Evolutionary conservation across 2,888 invertebrate species (phyloP).

Genomic region (Caenorhabditis auriculariae): DNA sequence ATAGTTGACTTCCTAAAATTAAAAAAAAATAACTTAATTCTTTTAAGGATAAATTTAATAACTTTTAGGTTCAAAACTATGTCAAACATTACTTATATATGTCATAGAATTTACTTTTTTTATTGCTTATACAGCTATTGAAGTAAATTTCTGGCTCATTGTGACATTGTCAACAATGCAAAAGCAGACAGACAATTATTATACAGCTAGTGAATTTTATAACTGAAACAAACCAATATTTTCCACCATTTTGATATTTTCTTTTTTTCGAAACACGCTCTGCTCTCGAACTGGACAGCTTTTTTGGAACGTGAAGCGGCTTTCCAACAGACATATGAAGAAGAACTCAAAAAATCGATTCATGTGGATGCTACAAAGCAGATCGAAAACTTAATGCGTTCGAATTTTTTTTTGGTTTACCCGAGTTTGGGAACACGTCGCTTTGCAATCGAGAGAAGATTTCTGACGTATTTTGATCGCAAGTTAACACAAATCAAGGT

Average conservation of each 20-base stretch:
- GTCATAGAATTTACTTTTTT: too few relatives aligned
- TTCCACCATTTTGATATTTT: conserved; percentile 22
- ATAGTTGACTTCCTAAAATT: too few relatives aligned
- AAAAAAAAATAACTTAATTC: too few relatives aligned
- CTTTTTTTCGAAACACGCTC: conserved; percentile 22
- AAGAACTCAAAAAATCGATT: conserved; percentile 20
- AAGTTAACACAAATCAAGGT: conserved; percentile 20
- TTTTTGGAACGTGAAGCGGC: conserved; percentile 20
- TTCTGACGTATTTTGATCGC: conserved; percentile 18
- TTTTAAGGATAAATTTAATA: too few relatives aligned
- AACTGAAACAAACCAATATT: conserved; percentile 24
- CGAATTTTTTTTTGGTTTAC: conserved; percentile 14
- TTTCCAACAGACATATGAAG: conserved; percentile 13
- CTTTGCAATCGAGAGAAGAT: conserved; percentile 13
- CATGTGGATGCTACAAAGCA: conserved; percentile 11
- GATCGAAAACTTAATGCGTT: conserved; percentile 6
- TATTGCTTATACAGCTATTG: too few relatives aligned
- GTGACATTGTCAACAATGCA: neutral
- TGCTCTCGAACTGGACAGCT: conserved; percentile 18
- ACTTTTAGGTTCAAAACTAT: too few relatives aligned
- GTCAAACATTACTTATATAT: too few relatives aligned
- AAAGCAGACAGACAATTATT: neutral
- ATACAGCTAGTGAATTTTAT: conserved; percentile 7
- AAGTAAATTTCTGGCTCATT: too few relatives aligned
- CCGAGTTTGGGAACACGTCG: conserved; percentile 11